Evolutionary conservation across 2,113 vertebrate genomes (phyloP), one percentile per base, ranked within the genome.

Genomic region (Butastur rufipennis): DNA sequence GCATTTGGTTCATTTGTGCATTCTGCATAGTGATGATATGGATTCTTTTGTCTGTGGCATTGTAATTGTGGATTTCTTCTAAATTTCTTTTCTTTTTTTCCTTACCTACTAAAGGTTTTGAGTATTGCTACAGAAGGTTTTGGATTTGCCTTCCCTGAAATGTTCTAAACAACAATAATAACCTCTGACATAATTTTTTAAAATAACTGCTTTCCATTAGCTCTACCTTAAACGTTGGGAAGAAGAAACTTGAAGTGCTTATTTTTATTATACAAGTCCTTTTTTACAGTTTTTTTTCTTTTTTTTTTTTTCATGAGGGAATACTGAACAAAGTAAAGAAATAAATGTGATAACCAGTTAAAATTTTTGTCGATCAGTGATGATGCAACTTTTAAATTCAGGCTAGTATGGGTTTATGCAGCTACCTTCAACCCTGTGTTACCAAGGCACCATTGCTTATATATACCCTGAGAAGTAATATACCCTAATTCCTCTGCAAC

Each of bases 51-150:
- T 96, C 86, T 97, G 94, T 97, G 91, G 88, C 96, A 78, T 94
- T 97, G 89, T 97, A 94, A 96, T 68, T 97, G 96, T 97, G 83
- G 74, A 92, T 97, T 96, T 92, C 96, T 97, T 97, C 93, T 97
- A 89, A 95, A 96, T 90, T 95, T 95, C 91, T 97, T 81, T 93
- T 96, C 67, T 94, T 90, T 95, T 86, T 82, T 71, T 52, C 61
- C 53, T 81, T 84, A 32, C 81, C 61, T 63, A 11, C 75, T 95
- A 34, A 94, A 92, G 91, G 92, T 95, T 88, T 92, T 96, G 42
- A 87, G 66, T 95, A 29, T 94, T 84, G 36, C 88, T 93, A n/a
- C 70, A 82, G 68, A 88, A 96, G 47, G 83, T 70, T 92, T 86
- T 66, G 89, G 89, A 95, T 95, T 88, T 93, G 29, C 70, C 58